Percentiles rank a stretch among this genome's conserved stretches.
Evolutionary conservation across 2,113 vertebrate species (phyloP).

Genomic region (Felis chaus): DNA sequence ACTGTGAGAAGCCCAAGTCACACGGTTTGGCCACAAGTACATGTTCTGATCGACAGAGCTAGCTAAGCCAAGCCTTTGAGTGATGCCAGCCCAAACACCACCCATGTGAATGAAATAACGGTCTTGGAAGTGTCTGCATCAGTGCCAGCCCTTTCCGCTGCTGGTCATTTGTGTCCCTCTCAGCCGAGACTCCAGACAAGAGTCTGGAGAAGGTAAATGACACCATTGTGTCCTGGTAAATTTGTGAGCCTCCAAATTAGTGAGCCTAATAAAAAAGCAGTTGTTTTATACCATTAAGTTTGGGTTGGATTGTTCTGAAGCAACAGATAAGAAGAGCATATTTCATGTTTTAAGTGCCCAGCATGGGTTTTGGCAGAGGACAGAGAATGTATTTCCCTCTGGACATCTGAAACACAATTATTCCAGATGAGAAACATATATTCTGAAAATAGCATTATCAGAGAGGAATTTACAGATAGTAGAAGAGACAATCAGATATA

Average conservation of each 20-base stretch:
- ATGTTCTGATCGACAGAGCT: background rate
- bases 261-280: background rate
- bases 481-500: background rate
- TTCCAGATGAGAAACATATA: background rate
- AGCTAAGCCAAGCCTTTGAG: background rate
- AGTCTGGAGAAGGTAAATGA: background rate
- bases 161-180: background rate
- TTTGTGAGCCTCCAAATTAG: background rate
- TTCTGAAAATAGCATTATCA: background rate
- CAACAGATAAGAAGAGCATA: background rate
- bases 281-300: background rate
- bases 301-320: background rate
- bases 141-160: background rate
- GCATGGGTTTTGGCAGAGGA: background rate
- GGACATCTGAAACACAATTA: background rate
- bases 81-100: background rate
- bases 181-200: background rate
- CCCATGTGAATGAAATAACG: background rate
- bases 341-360: background rate
- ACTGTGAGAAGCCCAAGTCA: background rate
- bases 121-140: background rate
- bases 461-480: background rate
- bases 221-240: background rate
- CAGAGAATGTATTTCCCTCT: background rate
- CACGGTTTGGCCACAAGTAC: background rate